Evolutionary conservation across 1,140 invertebrate species (phyloP).

Genomic region (Trypoxylus dichotomus): DNA sequence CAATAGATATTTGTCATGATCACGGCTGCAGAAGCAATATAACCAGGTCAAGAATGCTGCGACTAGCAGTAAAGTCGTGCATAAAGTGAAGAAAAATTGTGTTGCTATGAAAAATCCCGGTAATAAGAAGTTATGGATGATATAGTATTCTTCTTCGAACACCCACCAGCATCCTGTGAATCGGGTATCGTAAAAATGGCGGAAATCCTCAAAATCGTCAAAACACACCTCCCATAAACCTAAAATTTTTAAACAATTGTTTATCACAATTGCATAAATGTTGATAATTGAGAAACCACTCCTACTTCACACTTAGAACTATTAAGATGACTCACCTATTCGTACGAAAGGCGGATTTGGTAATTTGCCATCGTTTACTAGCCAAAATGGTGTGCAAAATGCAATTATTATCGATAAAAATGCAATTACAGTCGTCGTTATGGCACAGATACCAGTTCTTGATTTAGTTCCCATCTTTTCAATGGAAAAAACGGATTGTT

Average conservation of each 20-base stretch:
- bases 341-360: conserved; percentile 77
- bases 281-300: conserved; percentile 34
- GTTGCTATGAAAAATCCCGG: conserved; percentile 90
- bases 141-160: conserved; percentile 91
- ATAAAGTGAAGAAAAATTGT: conserved; percentile 89
- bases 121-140: conserved; percentile 79
- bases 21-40: conserved; percentile 75
- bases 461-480: conserved; percentile 61
- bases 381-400: conserved; percentile 91
- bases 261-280: conserved; percentile 22
- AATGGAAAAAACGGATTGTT: conserved; percentile 6
- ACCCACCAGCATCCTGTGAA: conserved; percentile 90
- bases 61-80: conserved; percentile 76
- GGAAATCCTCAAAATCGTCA: conserved; percentile 76
- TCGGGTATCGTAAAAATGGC: conserved; percentile 76
- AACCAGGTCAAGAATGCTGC: conserved; percentile 70
- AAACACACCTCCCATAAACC: conserved; percentile 95
- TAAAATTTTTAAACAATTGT: conserved; percentile 53
- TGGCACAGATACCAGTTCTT: conserved; percentile 71
- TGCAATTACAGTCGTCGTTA: conserved; percentile 65
- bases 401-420: conserved; percentile 81
- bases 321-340: conserved; percentile 64
- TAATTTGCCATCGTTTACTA: conserved; percentile 82
- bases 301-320: conserved; percentile 29
- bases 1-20: conserved; percentile 76